Conservation (phyloP, 2,113 vertebrate genomes). For the Laticauda laticaudata region DNA sequence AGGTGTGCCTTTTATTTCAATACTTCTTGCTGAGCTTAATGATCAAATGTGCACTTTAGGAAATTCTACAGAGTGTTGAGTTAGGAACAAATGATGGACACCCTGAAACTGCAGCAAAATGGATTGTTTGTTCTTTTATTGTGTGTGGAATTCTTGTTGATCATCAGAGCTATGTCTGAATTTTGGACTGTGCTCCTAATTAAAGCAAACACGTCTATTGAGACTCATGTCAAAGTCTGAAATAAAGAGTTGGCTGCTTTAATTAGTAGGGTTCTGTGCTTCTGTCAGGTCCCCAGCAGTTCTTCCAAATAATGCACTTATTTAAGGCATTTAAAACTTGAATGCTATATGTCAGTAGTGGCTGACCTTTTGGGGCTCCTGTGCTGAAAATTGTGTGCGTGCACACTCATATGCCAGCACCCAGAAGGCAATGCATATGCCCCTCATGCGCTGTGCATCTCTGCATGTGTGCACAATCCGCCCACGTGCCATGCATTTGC, state of each 20-base stretch:
- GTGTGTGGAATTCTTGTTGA: not conserved
- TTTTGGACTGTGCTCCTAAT: not conserved
- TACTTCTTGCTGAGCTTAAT: not conserved
- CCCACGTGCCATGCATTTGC: too few species aligned
- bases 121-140: not conserved
- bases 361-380: too few species aligned
- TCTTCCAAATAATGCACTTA: not conserved
- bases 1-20: not conserved
- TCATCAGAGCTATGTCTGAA: not conserved
- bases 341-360: too few species aligned
- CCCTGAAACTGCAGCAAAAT: not conserved
- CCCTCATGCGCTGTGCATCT: too few species aligned
- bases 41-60: not conserved
- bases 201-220: not conserved
- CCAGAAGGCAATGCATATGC: too few species aligned
- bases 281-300: not conserved
- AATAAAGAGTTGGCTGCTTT: not conserved
- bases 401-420: too few species aligned
- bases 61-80: not conserved
- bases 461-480: too few species aligned
- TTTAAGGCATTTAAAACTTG: not conserved
- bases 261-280: not conserved
- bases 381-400: too few species aligned
- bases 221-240: not conserved
- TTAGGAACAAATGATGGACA: not conserved